Conservation (phyloP, 30 jellyfish, hydroid and myxozoan species). For the Pelagia noctiluca region DNA sequence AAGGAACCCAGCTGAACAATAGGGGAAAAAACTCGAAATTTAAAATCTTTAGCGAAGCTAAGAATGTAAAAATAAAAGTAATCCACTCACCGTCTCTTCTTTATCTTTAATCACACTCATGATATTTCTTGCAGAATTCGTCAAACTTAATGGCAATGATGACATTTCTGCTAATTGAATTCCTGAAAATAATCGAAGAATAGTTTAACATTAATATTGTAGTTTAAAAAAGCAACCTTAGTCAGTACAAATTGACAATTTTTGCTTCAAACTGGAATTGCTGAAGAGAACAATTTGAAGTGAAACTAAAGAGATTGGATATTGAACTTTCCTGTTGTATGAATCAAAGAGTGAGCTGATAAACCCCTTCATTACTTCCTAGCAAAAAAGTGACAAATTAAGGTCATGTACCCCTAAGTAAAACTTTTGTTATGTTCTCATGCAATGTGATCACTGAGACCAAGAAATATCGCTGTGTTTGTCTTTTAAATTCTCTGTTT, state of each 20-base stretch:
- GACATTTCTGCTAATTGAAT: conserved; percentile 86
- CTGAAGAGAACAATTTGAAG: background rate
- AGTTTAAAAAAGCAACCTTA: background rate
- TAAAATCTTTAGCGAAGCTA: no score
- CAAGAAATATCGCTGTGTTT: no score
- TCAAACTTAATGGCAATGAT: conserved; percentile 72
- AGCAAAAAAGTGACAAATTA: no score
- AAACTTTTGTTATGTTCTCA: no score
- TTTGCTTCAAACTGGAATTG: no score
- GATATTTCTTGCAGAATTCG: conserved; percentile 63
- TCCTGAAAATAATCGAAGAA: conserved; percentile 44
- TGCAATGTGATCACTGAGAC: no score
- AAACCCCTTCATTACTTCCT: no score
- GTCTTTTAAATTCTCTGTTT: no score
- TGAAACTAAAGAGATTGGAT: background rate
- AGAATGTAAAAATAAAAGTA: background rate
- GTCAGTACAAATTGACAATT: no score
- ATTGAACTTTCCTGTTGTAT: background rate
- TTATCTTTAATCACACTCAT: conserved; percentile 48
- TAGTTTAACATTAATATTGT: background rate
- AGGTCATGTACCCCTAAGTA: no score
- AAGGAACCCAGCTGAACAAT: no score
- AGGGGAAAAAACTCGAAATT: no score
- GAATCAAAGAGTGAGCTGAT: background rate
- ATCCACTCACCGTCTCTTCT: conserved; percentile 24